Evolutionary conservation across 1,140 invertebrate genomes (phyloP).

Genomic region (Eupristina koningsbergeri): DNA sequence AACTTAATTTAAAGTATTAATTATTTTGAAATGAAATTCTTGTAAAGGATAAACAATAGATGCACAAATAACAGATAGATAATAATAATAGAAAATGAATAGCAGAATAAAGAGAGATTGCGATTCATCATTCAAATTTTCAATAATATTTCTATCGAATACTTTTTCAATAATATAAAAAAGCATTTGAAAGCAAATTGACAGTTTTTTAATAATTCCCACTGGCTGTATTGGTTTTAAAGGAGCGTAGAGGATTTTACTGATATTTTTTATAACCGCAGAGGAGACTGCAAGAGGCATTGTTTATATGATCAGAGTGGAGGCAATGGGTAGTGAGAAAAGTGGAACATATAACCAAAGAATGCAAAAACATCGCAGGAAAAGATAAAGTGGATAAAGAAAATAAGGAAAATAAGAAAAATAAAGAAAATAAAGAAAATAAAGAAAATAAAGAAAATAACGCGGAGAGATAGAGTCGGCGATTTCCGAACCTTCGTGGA

Average conservation of each 20-base stretch:
- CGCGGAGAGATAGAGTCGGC: background rate
- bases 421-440: background rate
- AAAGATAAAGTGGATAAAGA: background rate
- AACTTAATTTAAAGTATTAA: too few species aligned
- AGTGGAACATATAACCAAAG: background rate
- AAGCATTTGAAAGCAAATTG: background rate
- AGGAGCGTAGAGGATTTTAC: constrained; percentile 2
- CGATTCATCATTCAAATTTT: too few species aligned
- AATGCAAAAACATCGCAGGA: background rate
- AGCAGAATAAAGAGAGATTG: too few species aligned
- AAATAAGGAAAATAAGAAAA: background rate
- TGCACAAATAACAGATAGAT: too few species aligned
- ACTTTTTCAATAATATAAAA: too few species aligned
- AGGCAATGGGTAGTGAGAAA: background rate
- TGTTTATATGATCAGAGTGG: background rate
- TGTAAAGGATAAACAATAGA: too few species aligned
- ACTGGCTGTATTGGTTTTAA: background rate
- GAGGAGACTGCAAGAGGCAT: background rate
- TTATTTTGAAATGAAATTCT: too few species aligned
- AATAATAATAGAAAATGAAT: too few species aligned
- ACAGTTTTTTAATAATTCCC: background rate
- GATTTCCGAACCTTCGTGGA: constrained; percentile 34
- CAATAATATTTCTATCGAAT: background rate
- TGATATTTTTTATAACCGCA: too few species aligned
- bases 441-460: background rate